Evolutionary conservation across 2,113 vertebrate genomes (phyloP), one percentile per base, ranked within the genome.

Genomic region (Empidonax traillii): DNA sequence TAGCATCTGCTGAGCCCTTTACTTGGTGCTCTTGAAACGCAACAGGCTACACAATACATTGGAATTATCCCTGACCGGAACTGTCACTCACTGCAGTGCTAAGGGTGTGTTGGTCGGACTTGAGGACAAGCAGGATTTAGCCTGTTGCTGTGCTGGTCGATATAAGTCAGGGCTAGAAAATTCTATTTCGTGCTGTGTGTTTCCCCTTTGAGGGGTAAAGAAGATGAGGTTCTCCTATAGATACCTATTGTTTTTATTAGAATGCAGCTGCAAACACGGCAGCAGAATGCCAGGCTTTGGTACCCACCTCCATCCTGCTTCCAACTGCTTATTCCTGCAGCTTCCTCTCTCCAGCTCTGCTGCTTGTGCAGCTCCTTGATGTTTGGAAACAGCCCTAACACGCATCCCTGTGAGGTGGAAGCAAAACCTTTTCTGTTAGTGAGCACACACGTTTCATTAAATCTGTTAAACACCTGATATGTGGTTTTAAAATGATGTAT

Each of bases 181-280:
- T 7, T 9, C 2, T 16, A 0, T 12, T n/a, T 37, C 7, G 2
- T 3, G 0, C 49, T 13, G 27, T 49, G 6, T 13, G 5, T 39
- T 12, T 43, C 3, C 10, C 14, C 4, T 17, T 41, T n/a, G 12
- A 53, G 49, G 9, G 23, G 3, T 33, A 3, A 35, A 16, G 30
- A 30, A 44, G 6, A 3, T 41, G 17, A 28, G 3, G 13, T n/a
- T 71, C 4, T 76, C 3, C 2, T 19, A 1, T 2, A 28, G n/a
- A 1, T 52, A 17, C 30, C 13, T 8, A 2, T 44, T 39, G 37
- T 3, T 35, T 59, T 24, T 56, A 41, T 24, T 25, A 17, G 24
- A 7, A 4, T 9, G 33, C 16, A 51, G 35, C 14, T 44, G 14
- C 31, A n/a, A 5, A 11, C 1, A 24, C 28, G 27, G 19, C 35